Conservation (phyloP, 2,888 invertebrate genomes). For the Meandrusa payeni region DNA sequence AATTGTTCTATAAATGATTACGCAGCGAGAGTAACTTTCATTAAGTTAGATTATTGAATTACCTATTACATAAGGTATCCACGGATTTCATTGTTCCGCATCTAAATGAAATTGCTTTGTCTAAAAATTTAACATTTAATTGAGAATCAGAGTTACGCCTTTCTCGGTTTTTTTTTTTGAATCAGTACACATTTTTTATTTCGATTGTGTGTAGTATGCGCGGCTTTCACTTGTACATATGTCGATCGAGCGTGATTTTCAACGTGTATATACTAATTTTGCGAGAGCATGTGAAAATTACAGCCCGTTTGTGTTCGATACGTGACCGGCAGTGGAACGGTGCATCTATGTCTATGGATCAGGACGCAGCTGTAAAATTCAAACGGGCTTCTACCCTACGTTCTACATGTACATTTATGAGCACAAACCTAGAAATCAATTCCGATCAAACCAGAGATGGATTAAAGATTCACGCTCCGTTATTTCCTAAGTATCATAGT, state of each 20-base stretch:
- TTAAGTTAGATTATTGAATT: conserved; percentile 35
- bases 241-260: conserved; percentile 27
- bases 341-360: conserved; percentile 40
- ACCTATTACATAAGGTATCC: conserved; percentile 43
- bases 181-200: background rate
- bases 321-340: conserved; percentile 27
- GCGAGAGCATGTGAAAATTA: conserved; percentile 30
- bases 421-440: no score
- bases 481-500: no score
- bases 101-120: conserved; percentile 11
- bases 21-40: conserved; percentile 40
- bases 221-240: conserved; percentile 7
- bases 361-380: conserved; percentile 28
- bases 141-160: conserved; percentile 6
- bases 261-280: conserved; percentile 28
- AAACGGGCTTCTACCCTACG: conserved; percentile 26
- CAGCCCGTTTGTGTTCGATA: conserved; percentile 24
- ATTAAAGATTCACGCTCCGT: no score
- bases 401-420: no score
- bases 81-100: conserved; percentile 11
- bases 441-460: no score
- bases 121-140: conserved; percentile 5
- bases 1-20: conserved; percentile 40
- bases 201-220: background rate
- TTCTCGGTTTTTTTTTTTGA: conserved; percentile 4